Base-by-base conservation (phyloP, 2,797 vertebrate species). In the Eospalax fontanierii region DNA sequence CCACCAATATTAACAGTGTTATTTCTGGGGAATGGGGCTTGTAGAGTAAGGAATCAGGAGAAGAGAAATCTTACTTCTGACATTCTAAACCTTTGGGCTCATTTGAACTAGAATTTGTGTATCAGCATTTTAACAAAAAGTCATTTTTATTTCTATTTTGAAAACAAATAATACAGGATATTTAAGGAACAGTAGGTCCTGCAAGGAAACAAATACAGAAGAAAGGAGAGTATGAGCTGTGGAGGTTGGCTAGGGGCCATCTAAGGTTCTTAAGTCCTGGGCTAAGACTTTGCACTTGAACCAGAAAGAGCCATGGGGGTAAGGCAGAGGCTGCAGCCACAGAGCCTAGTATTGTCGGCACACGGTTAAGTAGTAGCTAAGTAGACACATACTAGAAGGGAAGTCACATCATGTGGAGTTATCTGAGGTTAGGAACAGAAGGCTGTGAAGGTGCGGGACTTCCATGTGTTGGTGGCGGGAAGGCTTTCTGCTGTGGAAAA, bases 51-150 rank as follows among this genome's bases (percentile, higher is more conserved):
- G 40, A 81, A 28, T 6, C 9, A 21, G 66, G 66, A 12, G 26
- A 86, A n/a, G 79, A 80, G n/a, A 93, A 38, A 80, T 84, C 89
- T 93, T 88, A 73, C 70, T 91, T 50, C 59, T 54, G 30, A 35
- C 14, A 86, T 92, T 63, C 28, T 43, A n/a, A n/a, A 38, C 2
- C 3, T 65, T 92, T 81, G 66, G 35, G 89, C 40, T 88, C 89
- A 33, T 80, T 92, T 87, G 63, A 84, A 76, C 91, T 70, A 87
- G 40, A 70, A 4, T 18, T 1, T 57, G 18, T 78, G 2, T 38
- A 65, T 71, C 85, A 73, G 33, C n/a, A 82, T 94, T 92, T 81
- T 83, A 75, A 73, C 86, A 43, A 85, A 86, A 93, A 82, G 21
- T 6, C 68, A 54, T 46, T 83, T 82, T 22, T 54, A n/a, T n/a